These are phyloP conservation scores for Glossosoma conforme DNA, from an alignment of 1,140 invertebrate genomes.

Conservation along the genomic window DNA sequence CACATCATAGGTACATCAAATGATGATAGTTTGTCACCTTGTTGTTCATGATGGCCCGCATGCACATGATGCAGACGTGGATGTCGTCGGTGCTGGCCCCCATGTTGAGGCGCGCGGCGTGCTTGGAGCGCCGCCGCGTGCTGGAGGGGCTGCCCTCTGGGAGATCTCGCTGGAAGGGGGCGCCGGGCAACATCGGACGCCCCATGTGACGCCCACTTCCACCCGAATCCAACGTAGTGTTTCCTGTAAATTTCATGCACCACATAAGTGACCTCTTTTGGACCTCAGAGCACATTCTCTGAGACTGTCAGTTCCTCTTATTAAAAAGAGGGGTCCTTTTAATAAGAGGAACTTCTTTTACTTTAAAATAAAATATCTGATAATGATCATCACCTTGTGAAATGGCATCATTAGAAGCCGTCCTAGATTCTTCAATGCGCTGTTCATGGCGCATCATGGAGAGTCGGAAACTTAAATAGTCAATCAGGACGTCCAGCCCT, in stretches of 20 bases:
- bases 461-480: constrained; percentile 92
- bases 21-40: too few species aligned
- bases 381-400: constrained; percentile 25
- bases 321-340: too few species aligned
- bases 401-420: constrained; percentile 63
- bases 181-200: constrained; percentile 36
- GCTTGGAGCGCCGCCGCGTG: constrained; percentile 63
- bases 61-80: constrained; percentile 98
- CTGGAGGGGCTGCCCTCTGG: constrained; percentile 38
- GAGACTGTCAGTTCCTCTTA: too few species aligned
- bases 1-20: too few species aligned
- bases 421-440: constrained; percentile 64
- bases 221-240: constrained; percentile 6
- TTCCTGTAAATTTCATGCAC: too few species aligned
- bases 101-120: constrained; percentile 90
- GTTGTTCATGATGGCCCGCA: constrained; percentile 99
- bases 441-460: constrained; percentile 89
- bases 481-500: constrained; percentile 92
- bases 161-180: constrained; percentile 29
- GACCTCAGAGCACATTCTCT: too few species aligned
- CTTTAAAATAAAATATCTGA: too few species aligned
- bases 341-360: too few species aligned
- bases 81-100: constrained; percentile 98
- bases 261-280: too few species aligned
- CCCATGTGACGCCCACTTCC: constrained; percentile 17